Conservation (phyloP, 1,140 invertebrate species). For the Achatina immaculata region DNA sequence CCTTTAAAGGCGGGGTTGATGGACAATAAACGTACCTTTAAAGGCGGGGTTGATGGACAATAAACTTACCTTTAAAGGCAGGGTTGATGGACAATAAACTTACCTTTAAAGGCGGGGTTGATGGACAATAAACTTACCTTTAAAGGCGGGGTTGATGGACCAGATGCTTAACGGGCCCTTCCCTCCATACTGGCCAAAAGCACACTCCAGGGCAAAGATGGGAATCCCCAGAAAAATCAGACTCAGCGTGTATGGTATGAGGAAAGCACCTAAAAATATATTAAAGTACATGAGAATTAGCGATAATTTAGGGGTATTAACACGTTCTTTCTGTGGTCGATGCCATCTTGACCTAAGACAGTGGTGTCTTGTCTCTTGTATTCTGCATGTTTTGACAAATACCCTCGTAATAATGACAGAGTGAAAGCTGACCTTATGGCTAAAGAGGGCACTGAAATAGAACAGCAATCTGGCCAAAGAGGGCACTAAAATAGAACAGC, state of each 20-base stretch:
- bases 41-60: slow-evolving; percentile 48
- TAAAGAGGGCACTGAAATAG: too few species aligned
- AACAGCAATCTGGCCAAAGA: too few species aligned
- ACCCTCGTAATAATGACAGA: too few species aligned
- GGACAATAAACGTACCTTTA: slow-evolving; percentile 3
- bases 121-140: slow-evolving; percentile 1
- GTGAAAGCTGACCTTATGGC: too few species aligned
- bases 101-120: slow-evolving; percentile 38
- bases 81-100: neutral
- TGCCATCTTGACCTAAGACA: too few species aligned
- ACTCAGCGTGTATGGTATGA: slow-evolving; percentile 74
- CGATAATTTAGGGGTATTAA: too few species aligned
- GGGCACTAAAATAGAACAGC: too few species aligned
- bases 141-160: slow-evolving; percentile 47
- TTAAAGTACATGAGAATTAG: too few species aligned
- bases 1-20: slow-evolving; percentile 40
- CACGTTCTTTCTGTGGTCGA: too few species aligned
- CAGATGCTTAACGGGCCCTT: slow-evolving; percentile 48
- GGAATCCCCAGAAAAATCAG: slow-evolving; percentile 74
- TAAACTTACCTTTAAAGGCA: too few species aligned
- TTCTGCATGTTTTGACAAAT: too few species aligned
- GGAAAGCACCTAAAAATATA: slow-evolving; percentile 74
- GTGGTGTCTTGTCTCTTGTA: too few species aligned
- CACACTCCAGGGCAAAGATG: slow-evolving; percentile 71
- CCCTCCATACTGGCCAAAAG: slow-evolving; percentile 69